Base-by-base conservation (phyloP, 1,140 invertebrate species). In the Pseudomyrmex gracilis region DNA sequence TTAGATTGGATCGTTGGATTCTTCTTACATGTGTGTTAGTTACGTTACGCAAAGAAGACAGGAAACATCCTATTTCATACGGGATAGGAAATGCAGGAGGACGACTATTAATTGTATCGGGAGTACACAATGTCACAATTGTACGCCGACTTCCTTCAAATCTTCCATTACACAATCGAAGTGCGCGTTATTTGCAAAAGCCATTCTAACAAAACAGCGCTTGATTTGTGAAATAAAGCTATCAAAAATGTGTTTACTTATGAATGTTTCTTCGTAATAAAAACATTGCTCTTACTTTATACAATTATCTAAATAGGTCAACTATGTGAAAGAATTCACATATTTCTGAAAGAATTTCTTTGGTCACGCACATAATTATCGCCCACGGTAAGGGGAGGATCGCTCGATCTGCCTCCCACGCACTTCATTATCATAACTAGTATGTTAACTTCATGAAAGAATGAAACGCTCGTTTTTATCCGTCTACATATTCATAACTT, bases 41-140 rank as follows among this genome's bases (percentile, higher is more conserved):
- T 12, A 15, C n/a, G 66, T 80, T 80, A 80, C 15, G 76, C 76
- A 80, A 78, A 78, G 13, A 2, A 49, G 10, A 1, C 76, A 80
- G 76, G 76, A 80, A 80, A 80, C 12, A 20, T 71, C 76, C 66
- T 58, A 80, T 80, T 80, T 80, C 15, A 22, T 17, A 70, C 66
- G 55, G 15, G 17, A 80, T 70, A 43, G 53, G 20, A 58, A 80
- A 71, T 43, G 66, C 49, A 53, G 15, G 43, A 60, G 43, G n/a
- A 70, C 58, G 66, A 24, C 66, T 71, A 80, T 70, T 70, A 80
- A 80, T 80, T 80, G 66, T 80, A 80, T 80, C 53, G 76, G 53
- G 45, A 80, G 43, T 51, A 80, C 76, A 80, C 57, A 78, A 68
- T 58, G 63, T 58, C 51, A 51, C 64, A 45, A 60, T 80, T 80